Evolutionary conservation across 1,140 invertebrate genomes (phyloP), one percentile per base, ranked within the genome.

Genomic region (Octopus sinensis): DNA sequence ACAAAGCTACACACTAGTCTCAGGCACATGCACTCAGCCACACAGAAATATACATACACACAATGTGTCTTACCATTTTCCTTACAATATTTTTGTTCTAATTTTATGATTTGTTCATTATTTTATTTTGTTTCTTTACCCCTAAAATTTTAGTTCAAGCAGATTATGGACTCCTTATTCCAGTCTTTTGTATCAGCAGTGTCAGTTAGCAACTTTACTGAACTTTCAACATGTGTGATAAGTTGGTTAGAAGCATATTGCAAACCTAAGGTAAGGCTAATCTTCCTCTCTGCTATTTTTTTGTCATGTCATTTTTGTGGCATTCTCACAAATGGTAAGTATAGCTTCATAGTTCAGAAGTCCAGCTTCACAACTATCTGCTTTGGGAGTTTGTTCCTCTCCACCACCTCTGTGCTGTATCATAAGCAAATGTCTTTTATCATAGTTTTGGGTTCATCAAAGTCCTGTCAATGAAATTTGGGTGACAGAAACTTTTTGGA

Each of bases 161-260:
- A 94, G 82, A 96, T 98, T 83, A 96, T 98, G 94, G 96, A 98
- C 88, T 94, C 95, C 80, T 92, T 99, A 81, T 98, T 98, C 91
- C 92, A 95, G 84, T 96, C 96, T 6, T 98, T 98, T 90, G 92
- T 93, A 87, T 94, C 95, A 83, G 94, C 93, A 76, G 94, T 98
- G 83, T 95, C 96, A 10, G 96, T 96, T 78, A 94, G 94, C 78
- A 97, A 97, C 90, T 99, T 99, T 91, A 93, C 94, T 23, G 96
- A 98, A 91, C 92, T 98, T 75, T 98, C 97, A 12, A 96, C 94
- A 4, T 96, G 96, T 87, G 95, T 98, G 4, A 97, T 98, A 88
- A 96, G 95, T 86, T 99, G 97, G 97, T 91, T 98, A 52, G 97
- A 99, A 88, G 96, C 98, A 89, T 96, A 97, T 88, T 98, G 97